Percentiles rank a stretch among this genome's conserved stretches.
Evolutionary conservation across 1,140 invertebrate species (phyloP).

Genomic region (Drosophila orena): DNA sequence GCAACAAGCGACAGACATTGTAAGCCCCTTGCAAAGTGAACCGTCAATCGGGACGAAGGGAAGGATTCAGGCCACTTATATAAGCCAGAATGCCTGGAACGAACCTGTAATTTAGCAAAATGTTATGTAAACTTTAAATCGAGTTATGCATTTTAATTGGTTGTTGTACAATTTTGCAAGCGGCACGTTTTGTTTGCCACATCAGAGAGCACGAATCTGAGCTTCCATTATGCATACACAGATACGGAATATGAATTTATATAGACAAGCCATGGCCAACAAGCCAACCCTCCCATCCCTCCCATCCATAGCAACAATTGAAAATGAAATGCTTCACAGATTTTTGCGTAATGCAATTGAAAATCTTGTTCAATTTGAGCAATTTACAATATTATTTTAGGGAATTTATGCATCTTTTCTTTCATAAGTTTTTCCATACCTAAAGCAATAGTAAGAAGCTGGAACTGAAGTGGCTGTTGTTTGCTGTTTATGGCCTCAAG

Average conservation of each 20-base stretch:
- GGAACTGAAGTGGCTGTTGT: not conserved
- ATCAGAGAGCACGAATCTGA: conserved; percentile 53
- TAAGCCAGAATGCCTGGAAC: conserved; percentile 61
- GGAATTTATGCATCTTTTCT: conserved; percentile 12
- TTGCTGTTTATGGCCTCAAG: conserved; percentile 1
- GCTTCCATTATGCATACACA: conserved; percentile 60
- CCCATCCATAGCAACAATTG: conserved; percentile 35
- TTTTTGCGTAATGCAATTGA: conserved; percentile 74
- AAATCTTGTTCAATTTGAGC: conserved; percentile 55
- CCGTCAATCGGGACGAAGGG: conserved; percentile 29
- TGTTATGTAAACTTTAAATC: conserved; percentile 83
- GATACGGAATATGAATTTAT: conserved; percentile 43
- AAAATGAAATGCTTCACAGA: conserved; percentile 51
- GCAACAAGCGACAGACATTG: conserved; percentile 72
- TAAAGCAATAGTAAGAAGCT: not conserved
- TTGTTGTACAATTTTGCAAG: conserved; percentile 81
- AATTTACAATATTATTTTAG: conserved; percentile 50
- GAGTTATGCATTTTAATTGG: conserved; percentile 82
- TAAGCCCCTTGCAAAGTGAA: conserved; percentile 78
- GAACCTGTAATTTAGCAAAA: conserved; percentile 82
- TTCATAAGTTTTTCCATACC: conserved; percentile 3
- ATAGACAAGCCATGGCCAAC: conserved; percentile 4
- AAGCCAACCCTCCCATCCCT: no score
- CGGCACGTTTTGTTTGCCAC: conserved; percentile 81
- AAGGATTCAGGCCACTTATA: conserved; percentile 69